A percentile compares a stretch with the other conserved stretches of the same genome.
Conservation (phyloP, 2,797 vertebrate genomes). For the Apogon hyalosoma region DNA sequence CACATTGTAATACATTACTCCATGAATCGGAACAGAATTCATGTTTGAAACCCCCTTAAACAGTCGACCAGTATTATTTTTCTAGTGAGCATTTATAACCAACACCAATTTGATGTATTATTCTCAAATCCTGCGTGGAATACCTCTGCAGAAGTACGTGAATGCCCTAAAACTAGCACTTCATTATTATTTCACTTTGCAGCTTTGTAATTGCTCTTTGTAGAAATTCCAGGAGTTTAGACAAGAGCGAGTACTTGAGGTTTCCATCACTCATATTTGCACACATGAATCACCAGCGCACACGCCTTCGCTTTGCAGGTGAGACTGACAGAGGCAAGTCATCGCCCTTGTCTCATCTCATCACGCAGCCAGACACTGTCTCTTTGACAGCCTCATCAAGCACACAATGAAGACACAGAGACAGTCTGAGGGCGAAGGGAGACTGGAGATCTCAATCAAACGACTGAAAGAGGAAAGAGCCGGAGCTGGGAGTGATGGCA, state of each 20-base stretch:
- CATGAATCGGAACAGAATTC: too few relatives aligned
- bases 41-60: too few relatives aligned
- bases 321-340: slow-evolving; percentile 43
- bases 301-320: slow-evolving; percentile 55
- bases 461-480: slow-evolving; percentile 9
- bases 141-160: not conserved
- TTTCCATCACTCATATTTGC: slow-evolving; percentile 24
- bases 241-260: slow-evolving; percentile 40
- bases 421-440: slow-evolving; percentile 14
- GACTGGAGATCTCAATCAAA: slow-evolving; percentile 42
- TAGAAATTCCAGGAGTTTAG: slow-evolving; percentile 9
- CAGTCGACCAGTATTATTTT: too few relatives aligned
- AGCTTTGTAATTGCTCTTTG: slow-evolving; percentile 16
- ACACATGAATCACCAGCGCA: slow-evolving; percentile 12
- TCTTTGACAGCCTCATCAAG: slow-evolving; percentile 66
- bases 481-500: slow-evolving; percentile 3
- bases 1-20: too few relatives aligned
- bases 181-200: slow-evolving; percentile 29
- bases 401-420: slow-evolving; percentile 45
- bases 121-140: too few relatives aligned
- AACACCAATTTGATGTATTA: too few relatives aligned
- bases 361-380: slow-evolving; percentile 51
- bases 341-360: slow-evolving; percentile 60
- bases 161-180: slow-evolving; percentile 11
- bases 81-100: too few relatives aligned